Evolutionary conservation across 2,113 vertebrate species (phyloP), one percentile per base, ranked within the genome.

Genomic region (Bombycilla garrulus): DNA sequence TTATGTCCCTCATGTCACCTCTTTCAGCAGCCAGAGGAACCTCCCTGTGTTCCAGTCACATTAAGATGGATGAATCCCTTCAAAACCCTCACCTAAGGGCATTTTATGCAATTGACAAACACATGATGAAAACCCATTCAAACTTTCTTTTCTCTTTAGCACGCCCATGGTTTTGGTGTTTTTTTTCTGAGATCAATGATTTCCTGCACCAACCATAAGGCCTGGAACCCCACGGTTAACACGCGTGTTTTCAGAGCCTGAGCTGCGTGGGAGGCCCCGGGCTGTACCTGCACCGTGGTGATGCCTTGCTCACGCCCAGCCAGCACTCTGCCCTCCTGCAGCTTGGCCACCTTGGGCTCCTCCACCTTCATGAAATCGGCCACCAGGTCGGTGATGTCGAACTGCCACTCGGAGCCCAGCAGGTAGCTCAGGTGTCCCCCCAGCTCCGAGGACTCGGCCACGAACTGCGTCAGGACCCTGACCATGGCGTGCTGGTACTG

Each of bases 401-500:
- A 98, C 92, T 99, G 99, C 99, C 99, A 99, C 96, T 99, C 99
- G 0, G 98, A 95, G 29, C 99, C 99, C 93, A 99, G 96, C 99
- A 99, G 98, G 95, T 98, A 98, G 82, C 96, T 98, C 90, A 99
- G 97, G 81, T 98, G 99, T 11, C 98, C 98, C 16, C 98, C 97
- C 2, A 95, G 35, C 74, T 98, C 98, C 0, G 98, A 97, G 0
- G 98, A 97, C 71, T 99, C 99, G 0, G 99, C 98, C 47, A 99
- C 99, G 29, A 99, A 99, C 96, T 99, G 99, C 0, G 99, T 99
- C 66, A 99, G 99, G 18, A 99, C 99, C 4, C 99, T 98, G 54
- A 99, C 98, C 88, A 97, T 81, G 81, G 99, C 99, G 1, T 99
- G 99, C 97, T 99, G 99, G 94, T 99, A 99, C 98, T 99, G 99